Base-by-base conservation (phyloP, 2,113 vertebrate species). In the Accipiter virgatus region DNA sequence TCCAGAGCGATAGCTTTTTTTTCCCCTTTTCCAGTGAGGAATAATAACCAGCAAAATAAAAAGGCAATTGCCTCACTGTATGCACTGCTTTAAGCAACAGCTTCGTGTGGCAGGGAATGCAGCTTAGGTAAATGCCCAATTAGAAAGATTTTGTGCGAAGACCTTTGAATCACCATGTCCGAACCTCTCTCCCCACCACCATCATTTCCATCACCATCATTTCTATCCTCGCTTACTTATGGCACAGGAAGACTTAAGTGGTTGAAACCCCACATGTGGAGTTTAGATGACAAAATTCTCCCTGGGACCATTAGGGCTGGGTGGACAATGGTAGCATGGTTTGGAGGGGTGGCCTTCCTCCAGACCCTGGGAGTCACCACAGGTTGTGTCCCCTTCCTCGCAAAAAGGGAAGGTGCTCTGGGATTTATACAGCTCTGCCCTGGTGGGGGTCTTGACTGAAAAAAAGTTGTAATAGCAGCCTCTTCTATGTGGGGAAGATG, bases 71-170 rank as follows among this genome's bases (percentile, higher is more conserved):
- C 74, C 81, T 97, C 20, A 5, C 90, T 81, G 73, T 55, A 29
- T 81, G 94, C 80, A 45, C 85, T 84, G 38, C 78, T 90, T 89
- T 95, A 95, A 77, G 80, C 90, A 88, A 68, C 0, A 2, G 63
- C 91, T 95, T 74, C 25, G 25, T 62, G 74, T 55, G 63, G 48
- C 55, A 56, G 79, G 38, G 43, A 82, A 83, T 43, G n/a, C 55
- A 72, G 82, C 88, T 85, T 85, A 94, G 81, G 80, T 94, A 95
- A 95, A 94, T 96, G 88, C 62, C 87, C 93, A 93, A 68, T 97
- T 94, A 97, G 86, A 93, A 97, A 74, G 77, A 73, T 93, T 98
- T 93, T 88, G 87, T 90, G 95, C 93, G 31, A 72, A 84, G 47
- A 74, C 75, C 68, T 97, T 97, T 71, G 93, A 95, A 89, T 90